These are phyloP conservation scores for Lophotriccus pileatus DNA, from an alignment of 2,797 vertebrate genomes.

Conservation along the genomic window DNA sequence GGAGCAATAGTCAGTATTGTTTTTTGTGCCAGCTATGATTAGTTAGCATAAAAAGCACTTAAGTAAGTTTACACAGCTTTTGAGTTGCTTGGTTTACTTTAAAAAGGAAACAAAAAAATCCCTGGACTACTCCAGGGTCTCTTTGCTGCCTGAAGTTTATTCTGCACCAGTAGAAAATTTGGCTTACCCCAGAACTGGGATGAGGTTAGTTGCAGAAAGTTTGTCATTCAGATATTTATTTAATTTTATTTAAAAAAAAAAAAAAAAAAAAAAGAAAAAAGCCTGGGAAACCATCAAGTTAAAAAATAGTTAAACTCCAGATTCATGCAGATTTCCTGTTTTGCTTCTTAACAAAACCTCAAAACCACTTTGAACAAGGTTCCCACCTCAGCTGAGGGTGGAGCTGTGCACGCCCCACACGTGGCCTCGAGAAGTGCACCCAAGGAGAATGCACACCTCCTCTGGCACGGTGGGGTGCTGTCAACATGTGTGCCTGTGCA, in stretches of 20 bases:
- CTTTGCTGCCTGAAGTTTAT: background rate
- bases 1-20: background rate
- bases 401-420: background rate
- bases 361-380: constrained; percentile 64
- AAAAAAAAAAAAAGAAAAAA: background rate
- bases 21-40: constrained; percentile 3
- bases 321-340: constrained; percentile 59
- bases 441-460: background rate
- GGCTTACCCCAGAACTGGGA: background rate
- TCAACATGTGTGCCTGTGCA: background rate
- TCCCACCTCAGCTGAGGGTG: constrained; percentile 44
- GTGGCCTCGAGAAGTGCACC: background rate
- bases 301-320: background rate
- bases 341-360: constrained; percentile 62
- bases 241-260: background rate
- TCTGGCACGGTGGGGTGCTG: background rate
- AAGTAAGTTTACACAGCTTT: background rate
- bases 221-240: background rate
- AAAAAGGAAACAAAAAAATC: background rate
- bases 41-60: background rate
- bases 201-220: background rate
- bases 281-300: background rate
- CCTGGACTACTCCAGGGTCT: background rate
- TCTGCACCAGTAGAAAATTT: background rate
- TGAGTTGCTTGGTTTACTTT: background rate